Evolutionary conservation across 2,113 vertebrate species (phyloP).

Genomic region (Callorhinus ursinus): DNA sequence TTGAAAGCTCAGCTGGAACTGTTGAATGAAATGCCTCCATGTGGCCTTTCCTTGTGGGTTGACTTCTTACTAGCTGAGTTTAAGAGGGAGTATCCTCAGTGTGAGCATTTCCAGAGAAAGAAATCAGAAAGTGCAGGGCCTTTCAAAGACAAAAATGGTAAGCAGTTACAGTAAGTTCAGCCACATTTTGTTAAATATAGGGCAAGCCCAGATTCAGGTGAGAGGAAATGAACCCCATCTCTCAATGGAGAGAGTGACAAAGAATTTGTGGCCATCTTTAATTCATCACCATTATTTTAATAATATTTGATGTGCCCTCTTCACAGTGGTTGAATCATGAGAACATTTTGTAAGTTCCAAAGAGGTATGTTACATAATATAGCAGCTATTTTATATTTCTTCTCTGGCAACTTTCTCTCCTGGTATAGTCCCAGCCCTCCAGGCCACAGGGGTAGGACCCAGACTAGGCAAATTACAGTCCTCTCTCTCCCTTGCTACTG

Average conservation of each 20-base stretch:
- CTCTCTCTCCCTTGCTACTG: neutral
- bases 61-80: neutral
- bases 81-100: neutral
- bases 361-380: neutral
- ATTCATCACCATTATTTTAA: neutral
- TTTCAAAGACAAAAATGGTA: neutral
- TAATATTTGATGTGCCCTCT: neutral
- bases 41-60: neutral
- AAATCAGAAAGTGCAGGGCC: neutral
- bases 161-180: neutral
- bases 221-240: neutral
- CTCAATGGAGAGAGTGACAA: neutral
- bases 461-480: neutral
- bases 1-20: neutral
- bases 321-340: neutral
- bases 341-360: neutral
- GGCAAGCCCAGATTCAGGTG: neutral
- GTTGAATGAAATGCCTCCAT: neutral
- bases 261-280: neutral
- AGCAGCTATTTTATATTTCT: neutral
- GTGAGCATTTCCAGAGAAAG: neutral
- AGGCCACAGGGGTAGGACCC: neutral
- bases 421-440: neutral
- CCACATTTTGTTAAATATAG: neutral
- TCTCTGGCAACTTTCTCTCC: neutral